Base-by-base conservation (phyloP, 2,888 invertebrate genomes). In the Megastigmus dorsalis region DNA sequence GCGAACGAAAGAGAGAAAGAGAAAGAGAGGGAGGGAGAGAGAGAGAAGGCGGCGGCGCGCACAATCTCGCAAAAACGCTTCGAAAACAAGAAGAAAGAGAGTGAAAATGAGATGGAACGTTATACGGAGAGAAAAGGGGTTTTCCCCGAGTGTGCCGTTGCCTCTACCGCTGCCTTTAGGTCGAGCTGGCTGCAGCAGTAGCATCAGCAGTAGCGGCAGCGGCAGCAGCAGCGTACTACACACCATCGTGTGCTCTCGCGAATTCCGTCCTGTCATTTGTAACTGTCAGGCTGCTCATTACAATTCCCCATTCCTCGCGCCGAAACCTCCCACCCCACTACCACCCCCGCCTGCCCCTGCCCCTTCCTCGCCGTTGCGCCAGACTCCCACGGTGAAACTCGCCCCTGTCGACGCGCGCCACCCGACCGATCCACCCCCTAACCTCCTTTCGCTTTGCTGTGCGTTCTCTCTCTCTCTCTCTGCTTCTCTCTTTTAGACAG, bases 221-320 rank as follows among this genome's bases (percentile, higher is more conserved):
- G 84, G 85, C 84, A 87, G 85, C 86, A 85, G 84, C n/a, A 13
- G 10, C 20, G 9, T 33, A n/a, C 69, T 45, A 63, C 10, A 62
- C 33, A 50, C 59, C 36, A 28, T 28, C 71, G 50, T n/a, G 59
- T 84, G 86, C 84, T 85, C 84, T 85, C 86, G 87, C 87, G 87
- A 87, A 88, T 88, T 88, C 87, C 87, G 85, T 87, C 87, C 88
- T 87, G 87, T 88, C 88, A 88, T 88, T 88, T 88, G 88, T 88
- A 88, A 88, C 88, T 88, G 88, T 88, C 88, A 82, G 85, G 83
- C 84, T 86, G 88, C 88, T 88, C 88, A 88, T 88, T 88, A 88
- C 88, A 88, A 88, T 87, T 88, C 86, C 86, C 88, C 88, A 85
- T 88, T 86, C 88, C 86, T 85, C 83, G 83, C 78, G 79, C 79